Base-by-base conservation (phyloP, 2,888 invertebrate species). In the Bimastos eiseni region DNA sequence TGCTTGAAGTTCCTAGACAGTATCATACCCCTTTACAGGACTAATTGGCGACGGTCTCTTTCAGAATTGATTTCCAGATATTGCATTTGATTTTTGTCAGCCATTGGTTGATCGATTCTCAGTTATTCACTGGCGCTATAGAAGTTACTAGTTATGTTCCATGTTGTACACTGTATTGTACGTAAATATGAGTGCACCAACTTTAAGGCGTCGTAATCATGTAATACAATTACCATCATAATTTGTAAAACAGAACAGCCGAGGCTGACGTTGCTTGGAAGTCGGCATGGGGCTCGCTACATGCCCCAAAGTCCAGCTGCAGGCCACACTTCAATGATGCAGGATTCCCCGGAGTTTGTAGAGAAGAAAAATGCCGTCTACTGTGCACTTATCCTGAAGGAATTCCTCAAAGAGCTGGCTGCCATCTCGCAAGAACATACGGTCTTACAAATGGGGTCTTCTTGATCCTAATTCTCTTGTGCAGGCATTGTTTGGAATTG, bases 371-470 rank as follows among this genome's bases (percentile, higher is more conserved):
- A 95, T 91, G 95, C 95, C 91, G 97, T 97, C 0, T 96, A 97
- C 92, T 97, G 97, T 94, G 98, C 98, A 2, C 97, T 99, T 13
- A 96, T 99, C 89, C 96, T 99, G 91, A 98, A 98, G 94, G 99
- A 99, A 95, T 98, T 99, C 97, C 96, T 98, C 0, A 98, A 98
- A 95, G 98, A 99, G 95, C 96, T 99, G 91, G 97, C 99, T 0
- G 98, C 99, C n/a, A 96, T 99, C 91, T 97, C 98, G 92, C 98
- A 98, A 95, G 99, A 99, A 95, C 99, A 99, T 95, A 97, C 97
- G 41, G 95, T 96, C 21, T 90, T 94, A n/a, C 90, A 88, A 41
- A 36, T 86, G 86, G 36, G 24, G 36, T 36, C 36, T 34, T 86
- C 34, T 33, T 86, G 21, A 86, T n/a, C 11, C 30, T 49, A 49